Evolutionary conservation across 1,140 invertebrate genomes (phyloP), one percentile per base, ranked within the genome.

Genomic region (Alviniconcha marisindica): DNA sequence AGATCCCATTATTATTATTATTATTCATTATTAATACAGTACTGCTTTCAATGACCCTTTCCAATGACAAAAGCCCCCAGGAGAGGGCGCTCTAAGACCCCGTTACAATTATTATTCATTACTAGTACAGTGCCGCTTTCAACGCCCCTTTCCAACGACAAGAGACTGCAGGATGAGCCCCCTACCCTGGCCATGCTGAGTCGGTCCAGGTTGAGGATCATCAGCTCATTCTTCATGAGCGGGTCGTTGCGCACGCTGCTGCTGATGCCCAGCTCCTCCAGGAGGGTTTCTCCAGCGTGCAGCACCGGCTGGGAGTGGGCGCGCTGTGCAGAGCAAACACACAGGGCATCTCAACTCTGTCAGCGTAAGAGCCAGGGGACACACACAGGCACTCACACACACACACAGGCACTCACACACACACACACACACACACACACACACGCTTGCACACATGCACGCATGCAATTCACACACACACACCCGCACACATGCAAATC

Each of bases 241-340:
- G 74, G 60, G 79, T 91, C 90, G 21, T 51, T 63, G n/a, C 84
- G 81, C 21, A 90, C 86, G 21, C 83, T 54, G 1, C 79, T 40
- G 56, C 83, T 71, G 28, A 91, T 84, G 21, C 87, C 90, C 56
- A 91, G 74, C 81, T 91, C 91, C 76, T 92, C 89, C 51, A 91
- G 60, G 15, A 91, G 48, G 21, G 73, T 89, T 73, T 91, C 91
- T 21, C 88, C 89, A 36, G 44, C 36, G 48, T 83, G 79, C 31
- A 91, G 69, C 44, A 87, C 63, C 21, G 91, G 90, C 77, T 90
- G 69, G 18, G 91, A 91, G 1, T 85, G 81, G 28, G 84, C 88
- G 31, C 88, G 82, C 89, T 89, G 83, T 48, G 66, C 66, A 71
- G n/a, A 33, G 33, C 51, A 77, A 54, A 15, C 81, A 7, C 36